A percentile compares a stretch with the other conserved stretches of the same genome.
These are phyloP conservation scores for Drosophila willistoni DNA, from an alignment of 1,140 invertebrate genomes.

Conservation along the genomic window DNA sequence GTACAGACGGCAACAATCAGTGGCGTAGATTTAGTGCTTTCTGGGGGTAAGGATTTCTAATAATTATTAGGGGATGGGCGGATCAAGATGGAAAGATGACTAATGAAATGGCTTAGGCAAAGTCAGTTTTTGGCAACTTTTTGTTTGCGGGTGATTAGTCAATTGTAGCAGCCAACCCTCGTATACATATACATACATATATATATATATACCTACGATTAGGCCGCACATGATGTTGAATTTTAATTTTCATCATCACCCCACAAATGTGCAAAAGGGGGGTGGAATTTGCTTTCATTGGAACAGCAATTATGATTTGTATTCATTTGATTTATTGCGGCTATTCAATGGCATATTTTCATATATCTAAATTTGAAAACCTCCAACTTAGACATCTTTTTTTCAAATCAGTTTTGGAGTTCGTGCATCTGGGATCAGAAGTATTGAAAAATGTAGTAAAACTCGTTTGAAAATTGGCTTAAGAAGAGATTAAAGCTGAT, in stretches of 20 bases:
- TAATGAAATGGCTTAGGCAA: constrained; percentile 70
- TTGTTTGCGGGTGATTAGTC: constrained; percentile 59
- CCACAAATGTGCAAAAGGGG: neutral
- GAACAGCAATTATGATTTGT: too few species aligned
- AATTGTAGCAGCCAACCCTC: constrained; percentile 42
- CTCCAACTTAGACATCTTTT: too few species aligned
- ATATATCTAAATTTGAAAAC: too few species aligned
- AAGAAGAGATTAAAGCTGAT: too few species aligned
- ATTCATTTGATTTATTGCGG: too few species aligned
- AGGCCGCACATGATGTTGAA: constrained; percentile 11
- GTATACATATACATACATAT: neutral
- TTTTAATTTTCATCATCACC: constrained; percentile 8
- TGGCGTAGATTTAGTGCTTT: constrained; percentile 43
- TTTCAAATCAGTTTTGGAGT: too few species aligned
- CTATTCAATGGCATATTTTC: too few species aligned
- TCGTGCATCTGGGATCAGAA: too few species aligned
- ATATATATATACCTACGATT: neutral
- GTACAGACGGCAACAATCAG: constrained; percentile 36
- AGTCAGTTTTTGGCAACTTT: constrained; percentile 46
- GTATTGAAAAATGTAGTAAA: too few species aligned
- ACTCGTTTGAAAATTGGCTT: too few species aligned
- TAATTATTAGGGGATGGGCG: constrained; percentile 8
- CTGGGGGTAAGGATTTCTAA: constrained; percentile 23
- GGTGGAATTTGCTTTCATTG: neutral
- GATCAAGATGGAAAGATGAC: constrained; percentile 45